Evolutionary conservation across 2,113 vertebrate genomes (phyloP).

Genomic region (Psephotus haematonotus): DNA sequence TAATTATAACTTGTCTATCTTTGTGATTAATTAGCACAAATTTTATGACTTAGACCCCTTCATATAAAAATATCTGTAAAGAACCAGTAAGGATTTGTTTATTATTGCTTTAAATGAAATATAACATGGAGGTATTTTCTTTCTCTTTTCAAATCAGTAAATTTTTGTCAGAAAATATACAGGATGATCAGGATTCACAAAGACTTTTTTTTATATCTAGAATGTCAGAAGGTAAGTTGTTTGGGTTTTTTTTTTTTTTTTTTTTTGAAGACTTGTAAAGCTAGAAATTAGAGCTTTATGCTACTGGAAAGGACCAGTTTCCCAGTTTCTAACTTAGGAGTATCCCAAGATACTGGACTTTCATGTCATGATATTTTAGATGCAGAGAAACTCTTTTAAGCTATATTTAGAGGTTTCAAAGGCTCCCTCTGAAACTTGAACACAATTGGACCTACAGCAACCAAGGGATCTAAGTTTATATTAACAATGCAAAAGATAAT

Average conservation of each 20-base stretch:
- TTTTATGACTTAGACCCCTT: not conserved
- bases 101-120: not conserved
- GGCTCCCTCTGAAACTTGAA: constrained; percentile 15
- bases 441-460: constrained; percentile 15
- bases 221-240: constrained; percentile 20
- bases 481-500: not conserved
- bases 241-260: constrained; percentile 30
- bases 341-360: constrained; percentile 52
- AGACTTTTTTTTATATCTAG: not conserved
- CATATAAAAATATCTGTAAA: not conserved
- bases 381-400: constrained; percentile 60
- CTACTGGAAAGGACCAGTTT: constrained; percentile 33
- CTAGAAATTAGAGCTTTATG: constrained; percentile 36
- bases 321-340: constrained; percentile 50
- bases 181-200: not conserved
- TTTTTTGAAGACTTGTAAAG: not conserved
- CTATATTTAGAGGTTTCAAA: constrained; percentile 61
- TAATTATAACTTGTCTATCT: not conserved
- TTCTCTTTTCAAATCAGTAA: not conserved
- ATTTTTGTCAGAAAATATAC: not conserved
- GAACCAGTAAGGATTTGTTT: not conserved
- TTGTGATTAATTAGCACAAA: not conserved
- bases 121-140: not conserved
- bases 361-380: constrained; percentile 71
- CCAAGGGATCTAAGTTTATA: constrained; percentile 3